A percentile compares a stretch with the other conserved stretches of the same genome.
phyloP scores from a whole-genome alignment of 1,140 invertebrate genomes.

The Hirudo medicinalis region DNA sequence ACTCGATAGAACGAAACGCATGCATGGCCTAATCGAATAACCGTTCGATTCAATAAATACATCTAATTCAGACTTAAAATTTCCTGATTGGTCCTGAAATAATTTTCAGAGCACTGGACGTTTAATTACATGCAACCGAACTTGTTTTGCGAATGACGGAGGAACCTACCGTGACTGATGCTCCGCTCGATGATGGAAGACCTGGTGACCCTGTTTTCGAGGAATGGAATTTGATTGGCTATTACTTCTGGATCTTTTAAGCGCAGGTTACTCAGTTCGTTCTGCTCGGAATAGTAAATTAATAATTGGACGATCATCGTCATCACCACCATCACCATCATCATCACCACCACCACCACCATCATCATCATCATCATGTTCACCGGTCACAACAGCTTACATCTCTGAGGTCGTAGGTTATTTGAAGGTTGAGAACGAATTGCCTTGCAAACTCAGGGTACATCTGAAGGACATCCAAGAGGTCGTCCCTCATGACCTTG shows the following conservation, averaged over 20 bases:
- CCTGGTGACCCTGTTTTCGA: background rate
- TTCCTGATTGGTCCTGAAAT: no score
- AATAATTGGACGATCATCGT: background rate
- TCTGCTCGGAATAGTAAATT: background rate
- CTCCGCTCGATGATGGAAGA: background rate
- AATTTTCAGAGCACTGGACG: no score
- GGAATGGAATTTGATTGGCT: slow-evolving; percentile 1
- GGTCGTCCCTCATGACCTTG: slow-evolving; percentile 37
- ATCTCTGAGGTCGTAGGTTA: slow-evolving; percentile 36
- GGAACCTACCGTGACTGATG: background rate
- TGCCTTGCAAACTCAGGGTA: slow-evolving; percentile 39
- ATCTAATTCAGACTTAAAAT: no score
- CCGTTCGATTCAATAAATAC: no score
- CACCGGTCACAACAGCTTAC: background rate
- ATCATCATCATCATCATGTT: slow-evolving; percentile 5
- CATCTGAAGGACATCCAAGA: slow-evolving; percentile 35
- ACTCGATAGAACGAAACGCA: no score
- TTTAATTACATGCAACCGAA: no score
- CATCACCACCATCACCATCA: background rate
- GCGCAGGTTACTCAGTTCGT: background rate
- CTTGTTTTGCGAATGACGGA: no score
- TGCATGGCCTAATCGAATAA: no score
- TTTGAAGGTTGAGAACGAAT: slow-evolving; percentile 35
- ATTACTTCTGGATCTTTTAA: background rate
- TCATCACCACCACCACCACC: background rate